Evolutionary conservation across 2,888 invertebrate genomes (phyloP).

Genomic region (Spodoptera picta): DNA sequence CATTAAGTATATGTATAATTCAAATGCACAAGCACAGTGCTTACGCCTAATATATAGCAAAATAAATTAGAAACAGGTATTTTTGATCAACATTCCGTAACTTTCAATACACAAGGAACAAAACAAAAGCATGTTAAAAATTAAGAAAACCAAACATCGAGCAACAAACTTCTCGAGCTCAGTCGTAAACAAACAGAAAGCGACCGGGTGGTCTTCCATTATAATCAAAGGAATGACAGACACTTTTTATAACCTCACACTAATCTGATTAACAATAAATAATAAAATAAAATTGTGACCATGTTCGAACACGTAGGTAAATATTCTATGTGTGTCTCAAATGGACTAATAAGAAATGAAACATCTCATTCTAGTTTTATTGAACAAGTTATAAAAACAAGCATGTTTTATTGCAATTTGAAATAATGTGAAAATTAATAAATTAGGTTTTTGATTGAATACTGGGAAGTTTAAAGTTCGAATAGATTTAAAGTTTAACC

Average conservation of each 20-base stretch:
- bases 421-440: conserved; percentile 6
- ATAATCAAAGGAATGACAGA: conserved; percentile 65
- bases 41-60: too few relatives aligned
- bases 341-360: conserved; percentile 17
- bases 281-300: conserved; percentile 59
- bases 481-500: too few relatives aligned
- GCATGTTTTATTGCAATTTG: not conserved
- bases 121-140: not conserved
- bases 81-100: too few relatives aligned
- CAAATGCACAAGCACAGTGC: too few relatives aligned
- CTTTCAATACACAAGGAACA: too few relatives aligned
- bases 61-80: too few relatives aligned
- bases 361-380: conserved; percentile 11
- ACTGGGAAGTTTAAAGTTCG: too few relatives aligned
- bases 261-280: conserved; percentile 76
- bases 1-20: too few relatives aligned
- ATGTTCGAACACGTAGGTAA: conserved; percentile 47
- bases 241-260: conserved; percentile 65
- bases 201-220: conserved; percentile 71
- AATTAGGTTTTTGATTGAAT: not conserved
- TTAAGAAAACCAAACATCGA: conserved; percentile 6
- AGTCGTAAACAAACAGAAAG: conserved; percentile 63
- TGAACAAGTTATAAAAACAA: conserved; percentile 15
- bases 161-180: conserved; percentile 27
- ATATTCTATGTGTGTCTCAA: conserved; percentile 44